Evolutionary conservation across 2,797 vertebrate genomes (phyloP).

Genomic region (Sebastes miniatus): DNA sequence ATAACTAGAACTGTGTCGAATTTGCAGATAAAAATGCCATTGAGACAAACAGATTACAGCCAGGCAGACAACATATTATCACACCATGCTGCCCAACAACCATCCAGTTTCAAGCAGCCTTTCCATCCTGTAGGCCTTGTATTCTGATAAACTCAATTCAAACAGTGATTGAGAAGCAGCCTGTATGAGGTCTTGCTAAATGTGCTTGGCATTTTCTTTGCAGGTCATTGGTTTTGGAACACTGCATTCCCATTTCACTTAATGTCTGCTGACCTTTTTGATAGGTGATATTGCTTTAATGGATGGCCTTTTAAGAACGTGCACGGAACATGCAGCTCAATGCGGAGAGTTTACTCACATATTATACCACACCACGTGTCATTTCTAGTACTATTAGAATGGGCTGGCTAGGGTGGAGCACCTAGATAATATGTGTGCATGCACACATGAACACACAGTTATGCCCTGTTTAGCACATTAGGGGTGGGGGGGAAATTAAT

Average conservation of each 20-base stretch:
- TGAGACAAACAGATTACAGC: background rate
- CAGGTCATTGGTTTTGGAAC: conserved; percentile 72
- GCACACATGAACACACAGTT: background rate
- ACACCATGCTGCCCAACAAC: background rate
- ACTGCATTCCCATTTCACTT: conserved; percentile 67
- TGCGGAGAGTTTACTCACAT: background rate
- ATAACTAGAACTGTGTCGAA: background rate
- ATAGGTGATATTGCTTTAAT: conserved; percentile 57
- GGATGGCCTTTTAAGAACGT: conserved; percentile 63
- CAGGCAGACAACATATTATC: background rate
- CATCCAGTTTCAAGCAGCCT: background rate
- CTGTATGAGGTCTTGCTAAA: conserved; percentile 35
- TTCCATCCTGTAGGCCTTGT: background rate
- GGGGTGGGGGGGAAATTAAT: fast-evolving
- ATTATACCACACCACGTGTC: background rate
- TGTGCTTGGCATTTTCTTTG: conserved; percentile 66
- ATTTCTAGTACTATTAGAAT: background rate
- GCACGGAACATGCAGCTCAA: conserved; percentile 1
- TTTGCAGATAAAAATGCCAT: background rate
- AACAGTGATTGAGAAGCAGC: conserved; percentile 33
- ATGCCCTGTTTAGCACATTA: background rate
- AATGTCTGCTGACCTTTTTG: conserved; percentile 72
- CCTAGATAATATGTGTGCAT: background rate
- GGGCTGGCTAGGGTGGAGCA: background rate
- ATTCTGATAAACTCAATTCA: conserved; percentile 27